A percentile compares a stretch with the other conserved stretches of the same genome.
Evolutionary conservation across 2,113 vertebrate species (phyloP).

Genomic region (Maccullochella peelii): DNA sequence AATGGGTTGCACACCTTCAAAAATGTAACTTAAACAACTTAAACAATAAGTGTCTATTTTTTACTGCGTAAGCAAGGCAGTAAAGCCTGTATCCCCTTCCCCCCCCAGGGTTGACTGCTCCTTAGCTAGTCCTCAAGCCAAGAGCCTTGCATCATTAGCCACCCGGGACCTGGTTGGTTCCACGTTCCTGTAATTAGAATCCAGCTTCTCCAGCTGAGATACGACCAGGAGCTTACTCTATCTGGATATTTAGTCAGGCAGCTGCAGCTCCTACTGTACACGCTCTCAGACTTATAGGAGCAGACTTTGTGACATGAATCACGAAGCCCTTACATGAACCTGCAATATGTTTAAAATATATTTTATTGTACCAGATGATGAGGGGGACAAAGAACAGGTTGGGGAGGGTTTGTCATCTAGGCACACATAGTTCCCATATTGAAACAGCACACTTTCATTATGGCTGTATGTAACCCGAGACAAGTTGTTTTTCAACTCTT

Average conservation of each 20-base stretch:
- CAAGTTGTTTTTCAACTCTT: too few relatives aligned
- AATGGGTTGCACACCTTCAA: not conserved
- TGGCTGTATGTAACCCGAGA: conserved; percentile 1
- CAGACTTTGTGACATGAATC: conserved; percentile 15
- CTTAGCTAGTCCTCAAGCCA: conserved; percentile 25
- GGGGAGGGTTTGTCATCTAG: not conserved
- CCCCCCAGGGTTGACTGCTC: conserved; percentile 6
- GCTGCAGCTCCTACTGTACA: conserved; percentile 13
- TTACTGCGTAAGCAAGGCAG: not conserved
- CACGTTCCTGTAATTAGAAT: conserved; percentile 54
- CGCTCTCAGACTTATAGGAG: not conserved
- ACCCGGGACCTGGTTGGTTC: conserved; percentile 32
- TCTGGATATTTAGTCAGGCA: conserved; percentile 36
- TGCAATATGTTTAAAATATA: not conserved
- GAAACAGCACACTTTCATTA: not conserved
- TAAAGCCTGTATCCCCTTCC: not conserved
- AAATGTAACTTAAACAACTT: not conserved
- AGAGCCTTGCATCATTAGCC: conserved; percentile 46
- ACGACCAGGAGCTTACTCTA: conserved; percentile 24
- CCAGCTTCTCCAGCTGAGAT: conserved; percentile 41
- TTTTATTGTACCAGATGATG: conserved; percentile 19
- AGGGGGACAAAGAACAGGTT: not conserved
- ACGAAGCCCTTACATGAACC: conserved; percentile 18
- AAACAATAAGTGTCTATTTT: not conserved
- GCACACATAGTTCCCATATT: not conserved